A percentile compares a stretch with the other conserved stretches of the same genome.
phyloP scores from a whole-genome alignment of 2,797 vertebrate species.

The Aeoliscus strigatus region DNA sequence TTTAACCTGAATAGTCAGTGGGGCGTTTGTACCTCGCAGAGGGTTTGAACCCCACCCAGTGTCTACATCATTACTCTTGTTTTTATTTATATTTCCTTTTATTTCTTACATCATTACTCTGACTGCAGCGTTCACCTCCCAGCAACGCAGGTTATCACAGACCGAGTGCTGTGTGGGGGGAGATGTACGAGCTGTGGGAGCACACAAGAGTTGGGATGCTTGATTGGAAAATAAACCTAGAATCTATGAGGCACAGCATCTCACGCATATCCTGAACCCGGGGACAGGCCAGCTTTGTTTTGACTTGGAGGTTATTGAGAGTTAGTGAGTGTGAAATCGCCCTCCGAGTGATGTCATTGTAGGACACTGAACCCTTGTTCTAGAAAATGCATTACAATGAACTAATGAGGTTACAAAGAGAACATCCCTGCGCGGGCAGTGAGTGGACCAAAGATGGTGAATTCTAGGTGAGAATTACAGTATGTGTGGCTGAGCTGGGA shows the following conservation, averaged over 20 bases:
- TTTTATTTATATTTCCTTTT: no score
- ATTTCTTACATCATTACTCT: conserved; percentile 72
- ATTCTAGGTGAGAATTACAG: conserved; percentile 29
- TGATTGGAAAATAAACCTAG: conserved; percentile 12
- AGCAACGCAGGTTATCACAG: conserved; percentile 28
- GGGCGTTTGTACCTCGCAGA: conserved; percentile 67
- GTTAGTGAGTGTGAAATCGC: conserved; percentile 68
- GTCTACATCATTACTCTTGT: no score
- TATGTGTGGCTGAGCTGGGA: conserved; percentile 29
- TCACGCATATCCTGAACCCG: conserved; percentile 47
- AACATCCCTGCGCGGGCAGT: no score
- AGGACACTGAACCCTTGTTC: conserved; percentile 68
- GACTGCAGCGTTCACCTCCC: conserved; percentile 44
- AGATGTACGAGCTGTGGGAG: conserved; percentile 8
- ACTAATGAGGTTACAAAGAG: conserved; percentile 51
- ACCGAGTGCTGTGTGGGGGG: no score
- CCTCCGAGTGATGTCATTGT: conserved; percentile 66
- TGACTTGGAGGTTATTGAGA: conserved; percentile 60
- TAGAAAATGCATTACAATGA: conserved; percentile 66
- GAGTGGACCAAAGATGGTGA: conserved; percentile 17
- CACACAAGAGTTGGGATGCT: conserved; percentile 19
- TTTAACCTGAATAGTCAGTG: conserved; percentile 68
- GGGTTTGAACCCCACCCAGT: conserved; percentile 47
- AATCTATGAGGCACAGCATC: conserved; percentile 43
- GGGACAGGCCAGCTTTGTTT: conserved; percentile 64